Evolutionary conservation across 2,888 invertebrate genomes (phyloP).

Genomic region (Tetheella fluctuosa): DNA sequence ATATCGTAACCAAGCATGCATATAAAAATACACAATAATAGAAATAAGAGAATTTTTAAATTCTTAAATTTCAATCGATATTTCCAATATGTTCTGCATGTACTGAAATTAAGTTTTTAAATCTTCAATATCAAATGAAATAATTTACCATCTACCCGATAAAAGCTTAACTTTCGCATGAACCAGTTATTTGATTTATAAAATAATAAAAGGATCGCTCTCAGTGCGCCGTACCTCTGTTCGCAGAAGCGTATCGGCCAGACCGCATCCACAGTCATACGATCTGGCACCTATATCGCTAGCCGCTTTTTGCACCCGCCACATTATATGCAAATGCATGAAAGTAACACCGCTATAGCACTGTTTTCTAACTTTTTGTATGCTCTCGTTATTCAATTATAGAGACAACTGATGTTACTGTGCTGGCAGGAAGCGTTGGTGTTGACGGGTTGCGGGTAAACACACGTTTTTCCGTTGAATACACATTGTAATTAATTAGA

Average conservation of each 20-base stretch:
- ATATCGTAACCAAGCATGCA: no score
- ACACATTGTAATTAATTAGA: not conserved
- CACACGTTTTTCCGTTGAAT: not conserved
- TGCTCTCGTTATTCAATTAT: slow-evolving; percentile 42
- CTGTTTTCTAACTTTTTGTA: slow-evolving; percentile 51
- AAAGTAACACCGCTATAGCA: slow-evolving; percentile 60
- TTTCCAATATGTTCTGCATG: no score
- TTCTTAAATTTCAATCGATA: no score
- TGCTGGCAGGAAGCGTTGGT: not conserved
- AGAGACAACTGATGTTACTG: not conserved
- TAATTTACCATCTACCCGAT: not conserved
- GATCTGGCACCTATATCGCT: slow-evolving; percentile 25
- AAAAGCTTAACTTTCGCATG: not conserved
- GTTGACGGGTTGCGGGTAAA: not conserved
- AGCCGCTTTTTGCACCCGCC: slow-evolving; percentile 43
- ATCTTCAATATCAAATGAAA: no score
- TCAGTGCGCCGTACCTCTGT: slow-evolving; percentile 25
- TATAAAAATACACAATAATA: no score
- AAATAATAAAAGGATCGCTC: slow-evolving; percentile 17
- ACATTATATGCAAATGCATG: slow-evolving; percentile 68
- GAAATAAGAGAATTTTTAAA: no score
- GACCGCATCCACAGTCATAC: slow-evolving; percentile 22
- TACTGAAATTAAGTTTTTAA: not conserved
- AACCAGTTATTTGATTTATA: not conserved
- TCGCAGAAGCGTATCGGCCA: slow-evolving; percentile 44